phyloP scores from a whole-genome alignment of 1,140 invertebrate genomes.

The Drosophila sucinea region DNA sequence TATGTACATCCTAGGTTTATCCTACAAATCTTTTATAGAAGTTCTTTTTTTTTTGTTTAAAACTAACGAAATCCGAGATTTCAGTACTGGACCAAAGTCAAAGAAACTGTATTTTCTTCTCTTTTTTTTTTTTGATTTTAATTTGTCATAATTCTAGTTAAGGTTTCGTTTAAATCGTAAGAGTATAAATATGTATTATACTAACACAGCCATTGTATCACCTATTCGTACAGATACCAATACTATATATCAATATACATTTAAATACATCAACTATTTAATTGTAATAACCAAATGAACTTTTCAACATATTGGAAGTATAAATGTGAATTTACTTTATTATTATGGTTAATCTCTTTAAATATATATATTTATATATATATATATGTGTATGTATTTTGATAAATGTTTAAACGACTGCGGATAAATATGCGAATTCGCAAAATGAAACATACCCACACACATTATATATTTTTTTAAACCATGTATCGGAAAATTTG shows the following conservation, averaged over 20 bases:
- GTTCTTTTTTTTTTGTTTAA: conserved; percentile 45
- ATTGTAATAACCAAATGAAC: conserved; percentile 52
- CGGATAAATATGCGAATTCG: not conserved
- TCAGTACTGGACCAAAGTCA: conserved; percentile 79
- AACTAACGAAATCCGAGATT: conserved; percentile 79
- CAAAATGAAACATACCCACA: conserved; percentile 37
- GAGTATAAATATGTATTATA: conserved; percentile 34
- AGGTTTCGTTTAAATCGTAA: conserved; percentile 27
- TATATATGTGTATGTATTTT: conserved; percentile 50
- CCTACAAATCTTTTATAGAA: not conserved
- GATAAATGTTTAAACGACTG: conserved; percentile 36
- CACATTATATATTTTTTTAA: conserved; percentile 1
- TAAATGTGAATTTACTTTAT: conserved; percentile 60
- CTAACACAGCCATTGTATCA: conserved; percentile 51
- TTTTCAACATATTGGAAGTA: conserved; percentile 52
- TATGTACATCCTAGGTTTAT: conserved; percentile 13
- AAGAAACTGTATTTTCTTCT: conserved; percentile 66
- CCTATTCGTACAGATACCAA: conserved; percentile 20
- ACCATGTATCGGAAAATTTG: not conserved
- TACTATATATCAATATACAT: conserved; percentile 16
- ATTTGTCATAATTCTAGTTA: conserved; percentile 56
- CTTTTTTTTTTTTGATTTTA: conserved; percentile 59
- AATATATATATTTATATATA: conserved; percentile 24
- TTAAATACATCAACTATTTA: conserved; percentile 29
- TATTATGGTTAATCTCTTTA: conserved; percentile 16